phyloP scores from a whole-genome alignment of 2,888 invertebrate species.

The Nephrotoma appendiculata region DNA sequence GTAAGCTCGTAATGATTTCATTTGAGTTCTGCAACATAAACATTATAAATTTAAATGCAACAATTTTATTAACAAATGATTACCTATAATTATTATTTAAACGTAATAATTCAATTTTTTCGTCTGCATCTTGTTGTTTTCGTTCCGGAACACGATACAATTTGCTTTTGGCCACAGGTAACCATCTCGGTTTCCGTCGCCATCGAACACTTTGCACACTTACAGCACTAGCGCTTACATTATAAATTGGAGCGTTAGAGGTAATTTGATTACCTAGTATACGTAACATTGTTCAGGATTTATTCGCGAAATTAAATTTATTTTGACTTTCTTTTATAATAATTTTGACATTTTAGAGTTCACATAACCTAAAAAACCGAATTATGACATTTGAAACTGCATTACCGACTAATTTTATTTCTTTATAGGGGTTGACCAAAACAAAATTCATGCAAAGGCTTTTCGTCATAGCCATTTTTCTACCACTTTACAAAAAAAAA shows the following conservation, averaged over 20 bases:
- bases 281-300: not conserved
- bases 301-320: not conserved
- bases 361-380: not conserved
- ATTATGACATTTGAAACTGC: not conserved
- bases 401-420: not conserved
- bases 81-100: conserved; percentile 54
- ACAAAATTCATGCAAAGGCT: not conserved
- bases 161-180: conserved; percentile 68
- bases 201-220: conserved; percentile 33
- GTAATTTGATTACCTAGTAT: not conserved
- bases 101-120: conserved; percentile 46
- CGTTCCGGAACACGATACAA: conserved; percentile 52
- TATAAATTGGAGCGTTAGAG: not conserved
- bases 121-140: conserved; percentile 43
- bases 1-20: conserved; percentile 40
- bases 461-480: too few species aligned
- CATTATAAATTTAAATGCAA: not conserved
- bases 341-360: not conserved
- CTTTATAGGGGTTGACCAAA: not conserved
- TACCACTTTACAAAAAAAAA: too few species aligned
- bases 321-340: not conserved
- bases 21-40: conserved; percentile 24
- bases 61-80: conserved; percentile 21
- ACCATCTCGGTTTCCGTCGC: conserved; percentile 62
- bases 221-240: not conserved